Evolutionary conservation across 2,113 vertebrate species (phyloP).

Genomic region (Mungos mungo): DNA sequence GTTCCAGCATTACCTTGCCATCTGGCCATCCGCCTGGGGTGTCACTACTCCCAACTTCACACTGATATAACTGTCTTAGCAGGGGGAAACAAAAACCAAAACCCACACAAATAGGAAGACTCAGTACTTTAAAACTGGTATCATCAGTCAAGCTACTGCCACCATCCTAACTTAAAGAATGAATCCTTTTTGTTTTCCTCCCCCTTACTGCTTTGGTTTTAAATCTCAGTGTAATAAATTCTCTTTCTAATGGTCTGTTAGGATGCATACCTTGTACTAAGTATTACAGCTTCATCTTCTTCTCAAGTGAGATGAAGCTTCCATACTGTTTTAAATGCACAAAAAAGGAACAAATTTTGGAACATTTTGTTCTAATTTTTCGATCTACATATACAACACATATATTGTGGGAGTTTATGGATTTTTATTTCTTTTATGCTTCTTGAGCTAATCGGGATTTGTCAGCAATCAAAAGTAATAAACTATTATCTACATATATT

Average conservation of each 20-base stretch:
- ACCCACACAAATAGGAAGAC: not conserved
- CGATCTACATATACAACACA: not conserved
- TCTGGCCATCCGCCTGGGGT: not conserved
- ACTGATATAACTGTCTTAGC: not conserved
- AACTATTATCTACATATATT: not conserved
- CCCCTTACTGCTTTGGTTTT: not conserved
- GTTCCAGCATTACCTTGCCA: not conserved
- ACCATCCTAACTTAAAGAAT: not conserved
- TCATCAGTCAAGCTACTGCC: not conserved
- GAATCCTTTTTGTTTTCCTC: not conserved
- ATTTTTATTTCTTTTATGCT: not conserved
- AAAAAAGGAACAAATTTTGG: not conserved
- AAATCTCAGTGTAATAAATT: not conserved
- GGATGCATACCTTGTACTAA: not conserved
- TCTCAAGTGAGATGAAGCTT: not conserved
- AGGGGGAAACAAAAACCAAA: not conserved
- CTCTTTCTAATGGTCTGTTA: not conserved
- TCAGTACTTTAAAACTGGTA: not conserved
- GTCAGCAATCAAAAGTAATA: not conserved
- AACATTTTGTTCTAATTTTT: not conserved
- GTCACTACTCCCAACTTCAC: not conserved
- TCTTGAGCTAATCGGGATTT: not conserved
- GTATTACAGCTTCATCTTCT: not conserved
- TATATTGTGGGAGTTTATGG: not conserved
- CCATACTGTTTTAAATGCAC: not conserved